phyloP scores from a whole-genome alignment of 2,888 invertebrate species.

The Pseudolycoriella hygida region DNA sequence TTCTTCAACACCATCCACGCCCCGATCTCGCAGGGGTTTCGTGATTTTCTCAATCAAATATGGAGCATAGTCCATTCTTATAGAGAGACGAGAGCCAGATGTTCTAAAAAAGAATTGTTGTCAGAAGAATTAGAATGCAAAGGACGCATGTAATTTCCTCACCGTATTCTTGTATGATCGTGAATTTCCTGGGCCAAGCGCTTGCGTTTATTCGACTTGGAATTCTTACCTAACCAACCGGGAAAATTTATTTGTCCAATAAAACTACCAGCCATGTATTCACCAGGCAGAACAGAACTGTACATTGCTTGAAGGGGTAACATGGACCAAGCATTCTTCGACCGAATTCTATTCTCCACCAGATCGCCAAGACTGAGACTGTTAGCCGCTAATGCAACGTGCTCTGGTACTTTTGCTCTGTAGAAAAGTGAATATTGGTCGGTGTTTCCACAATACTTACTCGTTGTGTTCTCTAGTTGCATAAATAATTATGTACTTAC shows the following conservation, averaged over 20 bases:
- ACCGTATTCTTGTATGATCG: slow-evolving; percentile 71
- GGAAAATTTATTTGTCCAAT: slow-evolving; percentile 77
- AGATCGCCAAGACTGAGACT: slow-evolving; percentile 73
- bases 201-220: slow-evolving; percentile 61
- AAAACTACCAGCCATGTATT: slow-evolving; percentile 63
- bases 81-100: slow-evolving; percentile 61
- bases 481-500: slow-evolving; percentile 35
- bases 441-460: too few species aligned
- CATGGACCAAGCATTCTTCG: slow-evolving; percentile 69
- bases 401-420: slow-evolving; percentile 42
- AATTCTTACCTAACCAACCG: slow-evolving; percentile 91
- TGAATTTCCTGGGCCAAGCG: slow-evolving; percentile 70
- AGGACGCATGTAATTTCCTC: slow-evolving; percentile 13
- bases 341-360: slow-evolving; percentile 65
- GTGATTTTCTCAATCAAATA: slow-evolving; percentile 58
- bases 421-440: too few species aligned
- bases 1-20: slow-evolving; percentile 49
- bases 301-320: slow-evolving; percentile 76
- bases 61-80: slow-evolving; percentile 78
- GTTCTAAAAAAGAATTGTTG: slow-evolving; percentile 38
- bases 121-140: not conserved
- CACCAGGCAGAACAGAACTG: slow-evolving; percentile 81
- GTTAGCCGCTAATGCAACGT: slow-evolving; percentile 67
- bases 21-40: slow-evolving; percentile 52
- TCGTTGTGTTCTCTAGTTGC: too few species aligned